A percentile compares a stretch with the other conserved stretches of the same genome.
phyloP scores from a whole-genome alignment of 2,797 vertebrate species.

The Phalanger gymnotis region DNA sequence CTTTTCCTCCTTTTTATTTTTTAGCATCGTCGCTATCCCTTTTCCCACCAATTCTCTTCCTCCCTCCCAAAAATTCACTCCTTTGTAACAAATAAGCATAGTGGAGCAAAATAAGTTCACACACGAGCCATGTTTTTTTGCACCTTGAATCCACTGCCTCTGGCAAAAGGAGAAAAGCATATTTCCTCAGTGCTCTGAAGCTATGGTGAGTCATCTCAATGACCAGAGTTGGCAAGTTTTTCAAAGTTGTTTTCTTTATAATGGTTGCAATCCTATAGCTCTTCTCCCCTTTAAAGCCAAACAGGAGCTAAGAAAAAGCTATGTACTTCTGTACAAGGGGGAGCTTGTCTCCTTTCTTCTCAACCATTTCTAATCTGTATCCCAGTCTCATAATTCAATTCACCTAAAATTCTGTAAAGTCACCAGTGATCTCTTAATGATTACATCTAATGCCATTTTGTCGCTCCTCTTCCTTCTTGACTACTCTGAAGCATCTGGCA shows the following conservation, averaged over 20 bases:
- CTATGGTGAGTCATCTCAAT: neutral
- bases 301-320: neutral
- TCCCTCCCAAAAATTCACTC: neutral
- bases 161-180: neutral
- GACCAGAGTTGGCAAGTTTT: neutral
- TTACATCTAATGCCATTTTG: neutral
- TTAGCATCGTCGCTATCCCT: no score
- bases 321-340: no score
- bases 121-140: neutral
- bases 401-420: neutral
- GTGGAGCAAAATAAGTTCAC: neutral
- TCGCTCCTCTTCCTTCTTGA: neutral
- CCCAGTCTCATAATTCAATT: neutral
- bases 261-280: neutral
- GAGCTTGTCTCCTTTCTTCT: no score
- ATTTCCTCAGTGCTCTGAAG: neutral
- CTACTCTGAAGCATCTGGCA: neutral
- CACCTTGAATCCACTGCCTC: neutral
- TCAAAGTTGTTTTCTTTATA: neutral
- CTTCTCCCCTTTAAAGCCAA: neutral
- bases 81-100: neutral
- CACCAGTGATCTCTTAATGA: neutral
- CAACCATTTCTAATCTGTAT: neutral
- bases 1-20: no score
- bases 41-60: neutral